These are phyloP conservation scores for Aricia artaxerxes DNA, from an alignment of 2,888 invertebrate species.

Conservation along the genomic window DNA sequence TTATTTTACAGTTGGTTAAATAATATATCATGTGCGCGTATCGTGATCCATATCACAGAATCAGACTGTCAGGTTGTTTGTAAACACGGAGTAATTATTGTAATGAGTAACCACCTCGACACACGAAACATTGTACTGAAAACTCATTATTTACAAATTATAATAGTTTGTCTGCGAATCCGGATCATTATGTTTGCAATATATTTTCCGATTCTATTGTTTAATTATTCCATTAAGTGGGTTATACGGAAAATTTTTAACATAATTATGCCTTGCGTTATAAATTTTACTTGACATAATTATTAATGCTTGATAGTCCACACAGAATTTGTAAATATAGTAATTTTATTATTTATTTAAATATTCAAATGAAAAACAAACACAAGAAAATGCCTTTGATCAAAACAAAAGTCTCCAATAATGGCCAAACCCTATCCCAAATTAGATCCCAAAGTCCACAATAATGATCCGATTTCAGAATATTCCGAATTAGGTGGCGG, in stretches of 20 bases:
- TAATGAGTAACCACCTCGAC: slow-evolving; percentile 11
- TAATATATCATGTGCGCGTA: slow-evolving; percentile 6
- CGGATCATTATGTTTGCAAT: not conserved
- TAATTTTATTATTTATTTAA: not conserved
- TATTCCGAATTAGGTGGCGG: slow-evolving; percentile 8
- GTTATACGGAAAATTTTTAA: no score
- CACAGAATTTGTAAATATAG: no score
- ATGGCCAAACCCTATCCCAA: not conserved
- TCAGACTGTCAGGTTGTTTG: slow-evolving; percentile 19
- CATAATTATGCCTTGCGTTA: no score
- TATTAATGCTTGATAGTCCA: no score
- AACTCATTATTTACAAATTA: slow-evolving; percentile 3
- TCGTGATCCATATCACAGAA: slow-evolving; percentile 27
- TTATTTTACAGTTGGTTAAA: not conserved
- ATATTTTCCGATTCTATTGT: not conserved
- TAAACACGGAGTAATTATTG: slow-evolving; percentile 17
- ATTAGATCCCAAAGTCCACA: not conserved
- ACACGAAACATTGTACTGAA: not conserved
- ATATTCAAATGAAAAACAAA: not conserved
- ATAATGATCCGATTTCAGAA: not conserved
- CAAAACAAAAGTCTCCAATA: not conserved
- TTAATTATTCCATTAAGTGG: no score
- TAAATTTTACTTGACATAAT: no score
- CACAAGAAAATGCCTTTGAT: not conserved
- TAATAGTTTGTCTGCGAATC: not conserved